Evolutionary conservation across 1,140 invertebrate species (phyloP).

Genomic region (Achroia grisella): DNA sequence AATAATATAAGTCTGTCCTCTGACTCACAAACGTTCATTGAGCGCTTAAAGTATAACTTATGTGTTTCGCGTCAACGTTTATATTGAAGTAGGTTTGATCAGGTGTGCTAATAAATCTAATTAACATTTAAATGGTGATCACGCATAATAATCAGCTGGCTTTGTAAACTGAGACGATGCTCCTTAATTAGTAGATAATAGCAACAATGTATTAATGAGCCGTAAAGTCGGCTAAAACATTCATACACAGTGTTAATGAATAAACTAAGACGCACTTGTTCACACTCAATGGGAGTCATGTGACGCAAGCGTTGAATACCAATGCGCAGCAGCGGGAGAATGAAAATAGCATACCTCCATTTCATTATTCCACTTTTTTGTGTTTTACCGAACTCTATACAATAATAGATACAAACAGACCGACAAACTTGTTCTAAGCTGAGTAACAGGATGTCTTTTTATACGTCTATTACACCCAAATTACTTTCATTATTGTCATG

Average conservation of each 20-base stretch:
- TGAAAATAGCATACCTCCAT: slow-evolving; percentile 7
- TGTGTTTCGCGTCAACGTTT: slow-evolving; percentile 23
- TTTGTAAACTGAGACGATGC: slow-evolving; percentile 50
- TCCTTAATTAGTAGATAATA: slow-evolving; percentile 63
- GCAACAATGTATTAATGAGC: slow-evolving; percentile 43
- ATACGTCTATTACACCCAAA: too few relatives aligned
- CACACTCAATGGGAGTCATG: slow-evolving; percentile 20
- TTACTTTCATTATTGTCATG: too few relatives aligned
- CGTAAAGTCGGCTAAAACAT: slow-evolving; percentile 43
- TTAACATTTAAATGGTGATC: slow-evolving; percentile 70
- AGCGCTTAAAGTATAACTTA: slow-evolving; percentile 12
- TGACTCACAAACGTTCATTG: slow-evolving; percentile 16
- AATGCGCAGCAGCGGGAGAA: neutral
- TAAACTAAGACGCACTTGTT: slow-evolving; percentile 43
- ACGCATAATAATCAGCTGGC: slow-evolving; percentile 66
- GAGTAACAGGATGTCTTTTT: neutral
- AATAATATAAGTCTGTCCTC: slow-evolving; percentile 2
- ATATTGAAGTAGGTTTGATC: slow-evolving; percentile 39
- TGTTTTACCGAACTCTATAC: neutral
- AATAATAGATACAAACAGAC: neutral
- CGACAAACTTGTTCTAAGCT: neutral
- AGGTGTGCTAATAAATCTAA: slow-evolving; percentile 62
- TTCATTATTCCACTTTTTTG: slow-evolving; percentile 6
- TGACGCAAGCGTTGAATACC: slow-evolving; percentile 28
- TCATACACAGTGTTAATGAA: slow-evolving; percentile 21